Evolutionary conservation across 2,113 vertebrate species (phyloP).

Genomic region (Callorhinus ursinus): DNA sequence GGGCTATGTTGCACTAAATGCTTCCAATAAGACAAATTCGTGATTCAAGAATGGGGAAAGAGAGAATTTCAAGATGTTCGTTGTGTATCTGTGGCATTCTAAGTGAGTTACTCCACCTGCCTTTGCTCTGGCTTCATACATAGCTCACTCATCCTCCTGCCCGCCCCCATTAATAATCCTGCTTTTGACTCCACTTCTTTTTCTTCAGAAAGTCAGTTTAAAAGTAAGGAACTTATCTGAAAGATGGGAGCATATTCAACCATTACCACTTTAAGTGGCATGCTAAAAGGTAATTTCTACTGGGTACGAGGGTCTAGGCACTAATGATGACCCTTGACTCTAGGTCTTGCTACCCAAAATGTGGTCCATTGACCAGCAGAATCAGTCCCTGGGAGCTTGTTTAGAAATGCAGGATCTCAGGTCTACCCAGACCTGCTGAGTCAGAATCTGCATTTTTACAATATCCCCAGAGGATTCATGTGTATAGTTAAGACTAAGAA

Average conservation of each 20-base stretch:
- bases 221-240: background rate
- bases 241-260: background rate
- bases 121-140: background rate
- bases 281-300: background rate
- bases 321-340: background rate
- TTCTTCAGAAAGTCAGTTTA: background rate
- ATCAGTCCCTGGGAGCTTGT: background rate
- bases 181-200: background rate
- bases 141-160: background rate
- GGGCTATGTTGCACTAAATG: background rate
- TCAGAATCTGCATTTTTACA: background rate
- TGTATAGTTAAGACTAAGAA: background rate
- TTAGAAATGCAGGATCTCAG: background rate
- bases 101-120: background rate
- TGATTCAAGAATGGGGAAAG: background rate
- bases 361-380: background rate
- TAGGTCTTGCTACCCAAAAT: background rate
- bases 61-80: background rate
- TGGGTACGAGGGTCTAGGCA: background rate
- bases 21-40: constrained; percentile 53
- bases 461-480: background rate
- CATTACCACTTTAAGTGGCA: background rate
- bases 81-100: background rate
- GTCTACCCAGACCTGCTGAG: background rate
- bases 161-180: background rate